phyloP scores from a whole-genome alignment of 1,140 invertebrate genomes.

The Charaxes varanes region DNA sequence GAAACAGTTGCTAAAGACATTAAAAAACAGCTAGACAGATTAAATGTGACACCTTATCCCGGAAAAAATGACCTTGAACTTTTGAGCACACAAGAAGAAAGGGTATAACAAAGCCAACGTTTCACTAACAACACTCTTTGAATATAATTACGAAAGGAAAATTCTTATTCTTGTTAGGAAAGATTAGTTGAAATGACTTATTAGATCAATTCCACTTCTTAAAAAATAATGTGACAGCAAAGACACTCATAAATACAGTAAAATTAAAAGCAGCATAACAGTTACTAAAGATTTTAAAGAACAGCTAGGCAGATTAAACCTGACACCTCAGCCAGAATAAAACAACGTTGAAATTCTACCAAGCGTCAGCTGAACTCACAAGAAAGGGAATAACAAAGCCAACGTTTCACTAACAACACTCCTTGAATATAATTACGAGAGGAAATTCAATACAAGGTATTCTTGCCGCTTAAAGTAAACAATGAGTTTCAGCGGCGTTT shows the following conservation, averaged over 20 bases:
- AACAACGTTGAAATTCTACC: constrained; percentile 5
- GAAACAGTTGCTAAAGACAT: too few species aligned
- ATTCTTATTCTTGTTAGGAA: background rate
- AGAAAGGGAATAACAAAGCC: constrained; percentile 16
- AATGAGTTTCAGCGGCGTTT: too few species aligned
- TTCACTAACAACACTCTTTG: constrained; percentile 7
- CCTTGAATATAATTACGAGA: constrained; percentile 15
- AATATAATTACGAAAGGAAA: constrained; percentile 11
- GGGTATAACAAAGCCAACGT: constrained; percentile 8
- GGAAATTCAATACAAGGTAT: constrained; percentile 13
- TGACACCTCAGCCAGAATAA: background rate
- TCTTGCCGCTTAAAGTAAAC: constrained; percentile 8
- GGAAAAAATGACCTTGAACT: too few species aligned
- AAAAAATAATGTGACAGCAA: too few species aligned
- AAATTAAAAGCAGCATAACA: too few species aligned
- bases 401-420: constrained; percentile 12
- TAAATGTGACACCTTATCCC: too few species aligned
- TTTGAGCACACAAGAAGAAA: constrained; percentile 7
- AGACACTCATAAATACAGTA: background rate
- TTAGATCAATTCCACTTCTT: too few species aligned
- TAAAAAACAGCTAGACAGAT: too few species aligned
- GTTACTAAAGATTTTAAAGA: too few species aligned
- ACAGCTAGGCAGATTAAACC: background rate
- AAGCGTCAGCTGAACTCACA: constrained; percentile 7
- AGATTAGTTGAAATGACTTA: background rate